Evolutionary conservation across 2,113 vertebrate genomes (phyloP).

Genomic region (Gavia stellata): DNA sequence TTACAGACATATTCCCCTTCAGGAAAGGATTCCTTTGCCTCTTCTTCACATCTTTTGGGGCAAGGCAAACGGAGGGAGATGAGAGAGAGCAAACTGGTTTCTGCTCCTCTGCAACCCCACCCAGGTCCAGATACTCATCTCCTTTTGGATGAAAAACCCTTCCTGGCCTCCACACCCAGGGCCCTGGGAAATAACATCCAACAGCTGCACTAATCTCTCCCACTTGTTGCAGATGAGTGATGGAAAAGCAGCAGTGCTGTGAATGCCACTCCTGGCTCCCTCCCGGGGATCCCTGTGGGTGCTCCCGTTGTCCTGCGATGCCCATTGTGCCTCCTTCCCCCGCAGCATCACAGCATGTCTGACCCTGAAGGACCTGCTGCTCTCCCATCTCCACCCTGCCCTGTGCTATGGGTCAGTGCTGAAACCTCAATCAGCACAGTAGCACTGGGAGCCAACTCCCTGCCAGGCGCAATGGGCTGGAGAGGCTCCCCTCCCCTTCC

Average conservation of each 20-base stretch:
- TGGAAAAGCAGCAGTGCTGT: constrained; percentile 6
- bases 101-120: constrained; percentile 44
- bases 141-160: constrained; percentile 44
- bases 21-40: constrained; percentile 43
- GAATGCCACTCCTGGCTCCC: background rate
- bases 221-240: constrained; percentile 51
- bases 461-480: accelerated
- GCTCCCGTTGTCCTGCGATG: background rate
- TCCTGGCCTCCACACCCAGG: constrained; percentile 17
- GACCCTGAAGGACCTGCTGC: background rate
- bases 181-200: constrained; percentile 65
- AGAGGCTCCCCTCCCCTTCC: background rate
- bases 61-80: background rate
- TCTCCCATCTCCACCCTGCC: background rate
- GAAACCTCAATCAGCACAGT: accelerated
- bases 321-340: background rate
- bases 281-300: background rate
- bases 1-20: background rate
- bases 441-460: background rate
- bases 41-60: background rate
- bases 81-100: constrained; percentile 26
- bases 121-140: constrained; percentile 56
- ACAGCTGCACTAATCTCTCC: constrained; percentile 73
- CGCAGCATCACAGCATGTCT: background rate
- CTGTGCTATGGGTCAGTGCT: background rate